A percentile compares a stretch with the other conserved stretches of the same genome.
Conservation (phyloP, 2,113 vertebrate genomes). For the Colinus virginianus region DNA sequence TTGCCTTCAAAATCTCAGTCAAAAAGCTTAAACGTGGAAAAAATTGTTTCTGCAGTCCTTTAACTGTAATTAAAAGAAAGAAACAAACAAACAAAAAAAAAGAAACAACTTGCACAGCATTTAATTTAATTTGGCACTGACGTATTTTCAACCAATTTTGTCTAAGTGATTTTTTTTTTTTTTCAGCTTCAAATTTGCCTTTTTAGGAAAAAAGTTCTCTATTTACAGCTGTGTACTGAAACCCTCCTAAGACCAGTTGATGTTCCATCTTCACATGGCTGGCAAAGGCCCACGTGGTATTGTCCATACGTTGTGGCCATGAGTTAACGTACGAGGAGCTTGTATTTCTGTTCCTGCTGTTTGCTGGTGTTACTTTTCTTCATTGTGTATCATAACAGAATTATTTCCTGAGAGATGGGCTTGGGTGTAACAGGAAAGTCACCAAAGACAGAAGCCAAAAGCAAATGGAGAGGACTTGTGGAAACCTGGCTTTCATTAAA, state of each 20-base stretch:
- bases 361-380: background rate
- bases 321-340: background rate
- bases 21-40: background rate
- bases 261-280: background rate
- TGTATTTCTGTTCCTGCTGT: background rate
- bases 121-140: background rate
- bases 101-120: background rate
- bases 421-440: background rate
- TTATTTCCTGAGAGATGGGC: background rate
- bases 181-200: background rate
- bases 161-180: background rate
- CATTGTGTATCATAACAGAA: background rate
- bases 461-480: background rate
- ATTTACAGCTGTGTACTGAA: background rate
- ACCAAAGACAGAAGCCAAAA: background rate
- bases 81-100: no score
- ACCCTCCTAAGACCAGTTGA: background rate
- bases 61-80: background rate
- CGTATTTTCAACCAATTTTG: background rate
- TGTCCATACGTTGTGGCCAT: background rate
- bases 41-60: background rate
- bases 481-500: constrained; percentile 48
- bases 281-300: background rate
- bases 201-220: background rate
- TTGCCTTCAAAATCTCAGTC: background rate